Conservation (phyloP, 2,113 vertebrate genomes). For the Cyprinodon tularosa region DNA sequence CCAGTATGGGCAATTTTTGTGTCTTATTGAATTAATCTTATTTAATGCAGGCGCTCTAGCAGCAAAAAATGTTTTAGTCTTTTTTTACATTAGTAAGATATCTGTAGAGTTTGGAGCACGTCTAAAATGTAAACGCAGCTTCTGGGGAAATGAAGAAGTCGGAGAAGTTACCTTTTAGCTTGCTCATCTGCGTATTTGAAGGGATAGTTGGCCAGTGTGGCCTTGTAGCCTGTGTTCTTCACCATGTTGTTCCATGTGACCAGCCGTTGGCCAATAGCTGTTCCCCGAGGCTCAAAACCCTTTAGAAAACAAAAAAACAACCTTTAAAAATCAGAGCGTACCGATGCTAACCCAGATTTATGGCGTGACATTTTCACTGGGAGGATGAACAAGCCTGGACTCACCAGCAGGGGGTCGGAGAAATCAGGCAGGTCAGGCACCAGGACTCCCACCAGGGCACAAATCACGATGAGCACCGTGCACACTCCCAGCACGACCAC, state of each 20-base stretch:
- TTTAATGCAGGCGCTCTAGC: no score
- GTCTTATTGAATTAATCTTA: no score
- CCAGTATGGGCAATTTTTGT: no score
- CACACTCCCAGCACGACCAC: slow-evolving; percentile 96
- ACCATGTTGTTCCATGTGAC: slow-evolving; percentile 99
- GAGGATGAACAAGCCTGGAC: slow-evolving; percentile 32
- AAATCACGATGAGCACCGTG: slow-evolving; percentile 93
- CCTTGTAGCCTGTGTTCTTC: slow-evolving; percentile 98
- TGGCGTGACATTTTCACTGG: background rate
- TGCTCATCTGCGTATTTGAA: slow-evolving; percentile 99
- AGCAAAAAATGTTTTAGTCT: no score
- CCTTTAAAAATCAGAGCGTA: background rate
- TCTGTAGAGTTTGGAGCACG: no score
- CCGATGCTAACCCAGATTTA: background rate
- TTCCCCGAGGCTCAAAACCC: slow-evolving; percentile 98
- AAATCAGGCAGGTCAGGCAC: slow-evolving; percentile 97
- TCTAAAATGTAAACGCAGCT: background rate
- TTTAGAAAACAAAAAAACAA: slow-evolving; percentile 51
- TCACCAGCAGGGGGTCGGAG: slow-evolving; percentile 95
- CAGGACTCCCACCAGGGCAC: slow-evolving; percentile 91
- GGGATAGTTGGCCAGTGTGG: slow-evolving; percentile 96
- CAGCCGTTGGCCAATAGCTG: slow-evolving; percentile 94
- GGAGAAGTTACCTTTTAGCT: slow-evolving; percentile 88
- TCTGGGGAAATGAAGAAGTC: background rate
- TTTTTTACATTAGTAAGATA: no score